Evolutionary conservation across 2,888 invertebrate species (phyloP).

Genomic region (Drosophila atripex): DNA sequence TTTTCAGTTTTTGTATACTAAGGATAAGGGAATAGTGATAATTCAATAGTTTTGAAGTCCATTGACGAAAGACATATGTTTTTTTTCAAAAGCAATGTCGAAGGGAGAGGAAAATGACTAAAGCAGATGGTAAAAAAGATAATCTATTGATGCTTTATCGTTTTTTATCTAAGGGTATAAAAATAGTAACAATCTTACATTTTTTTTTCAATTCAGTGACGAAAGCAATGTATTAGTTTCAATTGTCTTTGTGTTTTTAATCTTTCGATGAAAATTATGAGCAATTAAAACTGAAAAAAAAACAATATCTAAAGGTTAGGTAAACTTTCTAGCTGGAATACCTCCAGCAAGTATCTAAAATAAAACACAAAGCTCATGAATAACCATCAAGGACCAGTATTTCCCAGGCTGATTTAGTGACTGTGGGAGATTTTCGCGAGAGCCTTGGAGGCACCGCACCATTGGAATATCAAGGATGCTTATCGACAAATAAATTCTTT

Average conservation of each 20-base stretch:
- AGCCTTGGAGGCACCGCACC: slow-evolving; percentile 11
- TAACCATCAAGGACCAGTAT: slow-evolving; percentile 21
- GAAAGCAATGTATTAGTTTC: not conserved
- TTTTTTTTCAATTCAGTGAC: not conserved
- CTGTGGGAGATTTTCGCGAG: slow-evolving; percentile 28
- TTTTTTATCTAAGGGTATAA: not conserved
- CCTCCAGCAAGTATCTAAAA: not conserved
- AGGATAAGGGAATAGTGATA: too few relatives aligned
- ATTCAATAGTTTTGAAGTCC: not conserved
- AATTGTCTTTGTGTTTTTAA: too few relatives aligned
- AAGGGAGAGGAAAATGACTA: not conserved
- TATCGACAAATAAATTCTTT: slow-evolving; percentile 46
- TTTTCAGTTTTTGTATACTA: not conserved
- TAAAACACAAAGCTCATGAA: slow-evolving; percentile 17
- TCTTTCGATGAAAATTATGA: not conserved
- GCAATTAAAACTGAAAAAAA: not conserved
- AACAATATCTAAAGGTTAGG: too few relatives aligned
- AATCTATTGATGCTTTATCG: not conserved
- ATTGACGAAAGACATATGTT: not conserved
- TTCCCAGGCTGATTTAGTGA: slow-evolving; percentile 34
- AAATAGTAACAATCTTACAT: too few relatives aligned
- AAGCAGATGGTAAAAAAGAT: not conserved
- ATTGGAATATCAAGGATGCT: slow-evolving; percentile 35
- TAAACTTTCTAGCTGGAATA: not conserved
- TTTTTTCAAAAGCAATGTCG: not conserved